Percentiles rank a stretch among this genome's conserved stretches.
These are phyloP conservation scores for Metopolophium dirhodum DNA, from an alignment of 1,140 invertebrate species.

Conservation along the genomic window DNA sequence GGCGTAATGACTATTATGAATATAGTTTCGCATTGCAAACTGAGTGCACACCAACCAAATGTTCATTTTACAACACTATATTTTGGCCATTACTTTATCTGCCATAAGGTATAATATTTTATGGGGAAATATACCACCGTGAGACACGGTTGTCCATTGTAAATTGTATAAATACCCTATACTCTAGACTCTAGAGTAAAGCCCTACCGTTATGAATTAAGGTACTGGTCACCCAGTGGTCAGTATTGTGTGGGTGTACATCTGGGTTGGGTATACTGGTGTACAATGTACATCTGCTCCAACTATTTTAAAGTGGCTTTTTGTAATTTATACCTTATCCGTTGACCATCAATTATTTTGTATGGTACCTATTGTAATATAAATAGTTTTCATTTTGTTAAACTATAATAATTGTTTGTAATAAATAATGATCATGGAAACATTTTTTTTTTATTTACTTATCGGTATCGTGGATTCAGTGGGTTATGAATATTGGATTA, in stretches of 20 bases:
- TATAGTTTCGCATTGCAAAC: background rate
- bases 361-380: background rate
- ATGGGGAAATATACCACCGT: background rate
- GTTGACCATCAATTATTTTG: background rate
- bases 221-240: slow-evolving; percentile 10
- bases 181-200: background rate
- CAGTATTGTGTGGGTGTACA: slow-evolving; percentile 6
- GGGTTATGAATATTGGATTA: background rate
- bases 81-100: background rate
- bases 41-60: background rate
- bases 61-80: background rate
- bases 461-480: background rate
- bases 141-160: background rate
- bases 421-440: background rate
- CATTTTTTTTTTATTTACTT: background rate
- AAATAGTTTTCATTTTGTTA: background rate
- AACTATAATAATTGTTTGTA: background rate
- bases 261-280: background rate
- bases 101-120: background rate
- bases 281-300: slow-evolving; percentile 17
- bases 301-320: slow-evolving; percentile 4
- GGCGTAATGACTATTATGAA: background rate
- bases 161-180: background rate
- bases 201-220: slow-evolving; percentile 14
- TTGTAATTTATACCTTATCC: background rate